These are phyloP conservation scores for Adela reaumurella DNA, from an alignment of 2,888 invertebrate species.

Conservation along the genomic window DNA sequence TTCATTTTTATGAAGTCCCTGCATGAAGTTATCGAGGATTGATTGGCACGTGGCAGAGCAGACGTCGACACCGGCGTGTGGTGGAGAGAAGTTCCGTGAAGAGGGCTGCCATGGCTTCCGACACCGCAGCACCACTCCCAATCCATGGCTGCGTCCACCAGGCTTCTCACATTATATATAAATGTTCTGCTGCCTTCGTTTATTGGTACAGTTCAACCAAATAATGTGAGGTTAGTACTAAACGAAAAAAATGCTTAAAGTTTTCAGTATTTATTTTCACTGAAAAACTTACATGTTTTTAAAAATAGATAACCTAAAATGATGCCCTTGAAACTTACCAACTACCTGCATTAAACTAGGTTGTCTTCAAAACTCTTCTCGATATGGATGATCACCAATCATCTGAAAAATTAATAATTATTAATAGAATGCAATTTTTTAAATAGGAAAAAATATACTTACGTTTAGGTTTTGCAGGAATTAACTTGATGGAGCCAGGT, in stretches of 20 bases:
- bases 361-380: not conserved
- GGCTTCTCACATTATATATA: too few relatives aligned
- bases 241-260: slow-evolving; percentile 35
- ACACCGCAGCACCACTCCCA: too few relatives aligned
- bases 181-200: too few relatives aligned
- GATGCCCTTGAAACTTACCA: slow-evolving; percentile 9
- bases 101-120: too few relatives aligned
- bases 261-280: slow-evolving; percentile 42
- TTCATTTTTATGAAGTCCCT: too few relatives aligned
- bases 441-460: slow-evolving; percentile 55
- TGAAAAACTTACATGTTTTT: slow-evolving; percentile 1
- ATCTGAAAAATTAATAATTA: slow-evolving; percentile 45
- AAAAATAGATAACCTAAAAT: not conserved
- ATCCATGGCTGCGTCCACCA: too few relatives aligned
- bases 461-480: slow-evolving; percentile 88
- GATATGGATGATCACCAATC: slow-evolving; percentile 2
- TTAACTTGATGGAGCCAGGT: slow-evolving; percentile 80
- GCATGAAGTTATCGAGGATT: too few relatives aligned
- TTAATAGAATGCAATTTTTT: slow-evolving; percentile 23
- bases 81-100: too few relatives aligned
- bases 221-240: slow-evolving; percentile 25
- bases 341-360: slow-evolving; percentile 1
- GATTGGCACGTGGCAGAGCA: too few relatives aligned
- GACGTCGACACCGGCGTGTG: too few relatives aligned
- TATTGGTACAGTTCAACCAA: too few relatives aligned